phyloP scores from a whole-genome alignment of 92 coral and sea anemone genomes.

The Meandrina meandrites region DNA sequence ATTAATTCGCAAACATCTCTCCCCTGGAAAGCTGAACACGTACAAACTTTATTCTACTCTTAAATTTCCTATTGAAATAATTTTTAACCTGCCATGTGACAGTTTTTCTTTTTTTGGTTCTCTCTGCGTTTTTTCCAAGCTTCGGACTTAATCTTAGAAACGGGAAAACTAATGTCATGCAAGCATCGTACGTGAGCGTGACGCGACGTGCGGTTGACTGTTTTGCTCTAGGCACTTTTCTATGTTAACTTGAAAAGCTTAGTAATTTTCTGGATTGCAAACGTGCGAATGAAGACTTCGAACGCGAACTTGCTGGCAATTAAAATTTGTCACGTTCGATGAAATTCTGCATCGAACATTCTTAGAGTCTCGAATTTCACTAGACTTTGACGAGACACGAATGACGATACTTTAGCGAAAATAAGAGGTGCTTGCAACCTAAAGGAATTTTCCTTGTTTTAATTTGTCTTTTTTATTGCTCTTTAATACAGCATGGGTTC shows the following conservation, averaged over 20 bases:
- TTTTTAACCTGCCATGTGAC: not conserved
- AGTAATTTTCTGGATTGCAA: not conserved
- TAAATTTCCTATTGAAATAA: not conserved
- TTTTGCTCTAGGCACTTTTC: not conserved
- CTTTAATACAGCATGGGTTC: conserved; percentile 76
- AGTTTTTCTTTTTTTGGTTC: not conserved
- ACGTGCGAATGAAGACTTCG: not conserved
- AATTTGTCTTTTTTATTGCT: not conserved
- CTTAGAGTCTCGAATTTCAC: not conserved
- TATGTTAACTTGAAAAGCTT: not conserved
- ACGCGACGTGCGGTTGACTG: not conserved
- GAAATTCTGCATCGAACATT: not conserved
- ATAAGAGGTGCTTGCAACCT: too few species aligned
- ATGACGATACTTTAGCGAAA: too few species aligned
- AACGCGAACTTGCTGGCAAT: not conserved
- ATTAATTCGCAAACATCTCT: not conserved
- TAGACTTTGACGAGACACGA: not conserved
- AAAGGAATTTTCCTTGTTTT: not conserved
- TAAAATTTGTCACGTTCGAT: not conserved
- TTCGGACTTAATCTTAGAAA: not conserved
- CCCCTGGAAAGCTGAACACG: not conserved
- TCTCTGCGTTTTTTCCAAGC: not conserved
- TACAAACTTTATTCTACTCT: not conserved
- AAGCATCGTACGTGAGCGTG: not conserved
- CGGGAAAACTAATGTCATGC: not conserved